Percentiles rank a stretch among this genome's conserved stretches.
phyloP scores from a whole-genome alignment of 2,888 invertebrate genomes.

The Caenorhabditis sulstoni region DNA sequence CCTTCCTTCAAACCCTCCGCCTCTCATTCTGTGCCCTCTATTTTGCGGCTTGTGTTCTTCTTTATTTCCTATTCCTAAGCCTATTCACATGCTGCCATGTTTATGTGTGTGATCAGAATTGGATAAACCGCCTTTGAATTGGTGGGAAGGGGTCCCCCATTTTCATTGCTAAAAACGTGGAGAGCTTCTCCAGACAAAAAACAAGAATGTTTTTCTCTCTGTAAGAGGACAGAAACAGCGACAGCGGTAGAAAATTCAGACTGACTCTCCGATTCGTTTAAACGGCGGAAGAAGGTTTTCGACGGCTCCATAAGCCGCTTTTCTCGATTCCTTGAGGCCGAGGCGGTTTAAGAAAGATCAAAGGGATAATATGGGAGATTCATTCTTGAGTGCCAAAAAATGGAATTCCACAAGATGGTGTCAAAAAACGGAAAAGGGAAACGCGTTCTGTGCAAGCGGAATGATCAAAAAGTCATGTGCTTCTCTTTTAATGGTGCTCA shows the following conservation, averaged over 20 bases:
- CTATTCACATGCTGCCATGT: conserved; percentile 41
- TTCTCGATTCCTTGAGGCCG: too few species aligned
- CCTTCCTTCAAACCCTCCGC: conserved; percentile 26
- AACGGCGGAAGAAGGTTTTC: neutral
- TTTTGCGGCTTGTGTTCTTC: conserved; percentile 44
- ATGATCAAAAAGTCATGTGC: conserved; percentile 46
- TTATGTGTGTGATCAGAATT: conserved; percentile 50
- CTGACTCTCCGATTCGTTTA: neutral
- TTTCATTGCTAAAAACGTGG: conserved; percentile 13
- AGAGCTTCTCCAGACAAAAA: neutral
- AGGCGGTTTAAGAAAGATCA: too few species aligned
- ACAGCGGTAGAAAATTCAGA: conserved; percentile 4
- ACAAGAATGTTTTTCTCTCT: conserved; percentile 25
- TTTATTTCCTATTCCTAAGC: conserved; percentile 16
- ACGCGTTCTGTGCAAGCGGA: neutral
- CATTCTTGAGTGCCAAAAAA: neutral
- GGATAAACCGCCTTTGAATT: conserved; percentile 47
- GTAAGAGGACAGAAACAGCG: too few species aligned
- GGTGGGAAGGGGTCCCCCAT: conserved; percentile 7
- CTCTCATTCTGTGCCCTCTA: conserved; percentile 22
- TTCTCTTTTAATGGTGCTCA: conserved; percentile 19
- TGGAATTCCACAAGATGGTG: too few species aligned
- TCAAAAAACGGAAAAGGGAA: neutral
- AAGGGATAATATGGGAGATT: too few species aligned
- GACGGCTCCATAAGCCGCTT: neutral